Base-by-base conservation (phyloP, 2,888 invertebrate species). In the Polylopha cassiicola region DNA sequence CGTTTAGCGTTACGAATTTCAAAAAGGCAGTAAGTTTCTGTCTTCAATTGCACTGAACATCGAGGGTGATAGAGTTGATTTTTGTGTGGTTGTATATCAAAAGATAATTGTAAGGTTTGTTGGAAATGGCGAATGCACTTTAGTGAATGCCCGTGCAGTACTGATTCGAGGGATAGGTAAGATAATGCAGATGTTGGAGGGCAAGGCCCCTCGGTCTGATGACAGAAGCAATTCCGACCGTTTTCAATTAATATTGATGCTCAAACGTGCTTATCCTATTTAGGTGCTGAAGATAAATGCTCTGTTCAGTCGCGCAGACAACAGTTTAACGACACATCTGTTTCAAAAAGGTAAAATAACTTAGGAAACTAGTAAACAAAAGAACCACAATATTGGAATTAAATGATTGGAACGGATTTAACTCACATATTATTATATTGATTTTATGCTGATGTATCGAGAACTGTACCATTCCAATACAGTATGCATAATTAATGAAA, bases 201-300 rank as follows among this genome's bases (percentile, higher is more conserved):
- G 45, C 46, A 43, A 37, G 47, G 54, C 58, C 60, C 58, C 58
- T 52, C 56, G 55, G 61, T 63, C 68, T 73, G 80, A 76, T 79
- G 81, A 80, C 78, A 68, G 63, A 64, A 66, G 74, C 77, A 68
- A 80, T 81, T 77, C 69, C 58, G 61, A 57, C 57, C 71, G 67
- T 65, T 65, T 71, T 66, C 75, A 73, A 82, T 84, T 80, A 80
- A 81, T 80, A 77, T 80, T 75, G 76, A 76, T 77, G 73, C 47
- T 45, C 51, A 58, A 55, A 48, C 53, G 46, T 51, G 39, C 31
- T 39, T 38, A 36, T 43, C 36, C 29, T 33, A 4, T 37, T 30
- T n/a, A n/a, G 34, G 34, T 26, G 22, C 29, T 9, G 33, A 17
- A n/a, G 24, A 24, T 6, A 39, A 18, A 18, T 22, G 23, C 29